Percentiles rank a stretch among this genome's conserved stretches.
Evolutionary conservation across 2,888 invertebrate genomes (phyloP).

Genomic region (Alentia gelatinosa): DNA sequence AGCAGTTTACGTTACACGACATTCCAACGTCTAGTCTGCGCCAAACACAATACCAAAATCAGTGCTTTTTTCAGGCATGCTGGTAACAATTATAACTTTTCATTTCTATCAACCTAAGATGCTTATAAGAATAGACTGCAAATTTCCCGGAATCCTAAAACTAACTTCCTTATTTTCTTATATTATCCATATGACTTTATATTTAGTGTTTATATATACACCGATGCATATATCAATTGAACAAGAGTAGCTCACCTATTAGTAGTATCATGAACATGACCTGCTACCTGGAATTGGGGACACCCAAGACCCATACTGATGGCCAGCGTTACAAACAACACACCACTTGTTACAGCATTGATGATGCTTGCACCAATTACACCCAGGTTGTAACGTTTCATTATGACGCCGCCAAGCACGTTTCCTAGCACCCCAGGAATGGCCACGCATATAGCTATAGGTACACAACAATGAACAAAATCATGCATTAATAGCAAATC

Average conservation of each 20-base stretch:
- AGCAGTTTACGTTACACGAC: constrained; percentile 57
- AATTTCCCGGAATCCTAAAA: no score
- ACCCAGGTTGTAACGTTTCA: constrained; percentile 57
- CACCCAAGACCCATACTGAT: constrained; percentile 58
- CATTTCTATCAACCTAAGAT: no score
- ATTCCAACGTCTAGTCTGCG: neutral
- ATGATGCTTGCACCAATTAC: constrained; percentile 52
- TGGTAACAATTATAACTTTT: no score
- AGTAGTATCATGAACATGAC: constrained; percentile 13
- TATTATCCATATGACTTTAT: no score
- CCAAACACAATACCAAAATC: neutral
- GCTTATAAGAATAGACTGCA: no score
- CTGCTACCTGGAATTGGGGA: constrained; percentile 62
- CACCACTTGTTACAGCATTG: neutral
- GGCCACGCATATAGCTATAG: constrained; percentile 56
- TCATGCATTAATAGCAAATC: no score
- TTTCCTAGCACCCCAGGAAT: constrained; percentile 59
- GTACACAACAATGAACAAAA: no score
- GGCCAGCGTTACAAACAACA: constrained; percentile 17
- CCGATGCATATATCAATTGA: no score
- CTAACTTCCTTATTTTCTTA: no score
- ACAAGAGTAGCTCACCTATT: constrained; percentile 37
- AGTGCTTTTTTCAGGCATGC: neutral
- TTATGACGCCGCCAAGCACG: constrained; percentile 59
- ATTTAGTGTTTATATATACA: no score